These are phyloP conservation scores for Morone saxatilis DNA, from an alignment of 2,113 vertebrate species.

Conservation along the genomic window DNA sequence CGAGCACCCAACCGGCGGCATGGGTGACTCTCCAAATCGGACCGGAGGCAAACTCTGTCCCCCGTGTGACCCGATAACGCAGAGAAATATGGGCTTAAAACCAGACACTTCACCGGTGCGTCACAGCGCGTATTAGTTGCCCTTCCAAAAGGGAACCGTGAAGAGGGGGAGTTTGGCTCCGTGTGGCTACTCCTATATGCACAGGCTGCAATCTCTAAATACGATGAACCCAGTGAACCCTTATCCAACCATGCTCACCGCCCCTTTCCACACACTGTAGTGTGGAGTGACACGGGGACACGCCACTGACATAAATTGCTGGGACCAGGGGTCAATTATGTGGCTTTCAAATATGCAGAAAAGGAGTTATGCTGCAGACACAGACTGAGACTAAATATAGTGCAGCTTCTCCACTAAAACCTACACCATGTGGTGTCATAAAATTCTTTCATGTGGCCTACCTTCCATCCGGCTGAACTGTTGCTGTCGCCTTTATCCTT, in stretches of 20 bases:
- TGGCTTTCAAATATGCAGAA: constrained; percentile 70
- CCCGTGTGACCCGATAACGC: constrained; percentile 64
- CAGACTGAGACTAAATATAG: constrained; percentile 59
- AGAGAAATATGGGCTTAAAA: constrained; percentile 16
- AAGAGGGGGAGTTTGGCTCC: constrained; percentile 28
- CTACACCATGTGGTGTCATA: constrained; percentile 47
- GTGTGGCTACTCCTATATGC: constrained; percentile 37
- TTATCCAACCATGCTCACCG: constrained; percentile 46
- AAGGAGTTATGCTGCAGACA: constrained; percentile 52
- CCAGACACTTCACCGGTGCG: constrained; percentile 48
- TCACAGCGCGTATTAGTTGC: constrained; percentile 59
- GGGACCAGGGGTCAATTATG: constrained; percentile 69
- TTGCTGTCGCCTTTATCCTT: constrained; percentile 99
- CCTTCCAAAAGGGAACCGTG: constrained; percentile 34
- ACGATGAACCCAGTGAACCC: constrained; percentile 80
- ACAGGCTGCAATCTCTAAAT: constrained; percentile 49
- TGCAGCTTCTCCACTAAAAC: constrained; percentile 40
- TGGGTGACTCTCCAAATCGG: constrained; percentile 54
- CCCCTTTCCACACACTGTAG: constrained; percentile 66
- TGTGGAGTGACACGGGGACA: constrained; percentile 68
- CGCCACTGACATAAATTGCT: constrained; percentile 61
- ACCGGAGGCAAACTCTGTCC: constrained; percentile 68
- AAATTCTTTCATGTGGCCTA: constrained; percentile 78
- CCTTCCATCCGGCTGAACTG: constrained; percentile 98
- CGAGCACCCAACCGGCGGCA: constrained; percentile 42